These are phyloP conservation scores for Acanthornis magna DNA, from an alignment of 2,797 vertebrate genomes.

Conservation along the genomic window DNA sequence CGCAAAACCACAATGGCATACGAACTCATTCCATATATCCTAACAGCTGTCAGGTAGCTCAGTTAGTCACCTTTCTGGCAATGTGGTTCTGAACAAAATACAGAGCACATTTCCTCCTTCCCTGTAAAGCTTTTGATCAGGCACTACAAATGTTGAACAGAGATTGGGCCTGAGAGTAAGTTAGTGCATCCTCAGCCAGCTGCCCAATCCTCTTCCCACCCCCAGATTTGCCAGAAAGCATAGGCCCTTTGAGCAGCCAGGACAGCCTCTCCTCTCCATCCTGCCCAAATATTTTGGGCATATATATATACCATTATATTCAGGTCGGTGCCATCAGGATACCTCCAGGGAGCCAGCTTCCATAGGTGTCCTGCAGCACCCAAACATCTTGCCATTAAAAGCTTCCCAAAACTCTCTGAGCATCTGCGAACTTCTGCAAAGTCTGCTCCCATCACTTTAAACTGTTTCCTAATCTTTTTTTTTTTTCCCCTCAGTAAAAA, in stretches of 20 bases:
- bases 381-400: neutral
- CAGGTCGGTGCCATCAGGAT: neutral
- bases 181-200: neutral
- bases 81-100: neutral
- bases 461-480: neutral
- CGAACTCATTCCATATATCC: neutral
- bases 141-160: neutral
- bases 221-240: neutral
- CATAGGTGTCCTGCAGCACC: neutral
- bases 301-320: neutral
- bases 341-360: neutral
- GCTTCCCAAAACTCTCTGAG: neutral
- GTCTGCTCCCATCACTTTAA: neutral
- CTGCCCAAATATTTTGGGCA: neutral
- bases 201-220: neutral
- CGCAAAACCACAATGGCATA: neutral
- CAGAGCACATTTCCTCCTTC: neutral
- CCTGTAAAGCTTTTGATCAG: neutral
- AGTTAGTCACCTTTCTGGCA: neutral
- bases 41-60: neutral
- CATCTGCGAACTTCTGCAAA: neutral
- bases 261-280: neutral
- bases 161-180: neutral
- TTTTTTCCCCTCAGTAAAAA: neutral
- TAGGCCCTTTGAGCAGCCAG: neutral